A percentile compares a stretch with the other conserved stretches of the same genome.
Evolutionary conservation across 92 coral and sea anemone genomes (phyloP).

Genomic region (Bergia puertoricense): DNA sequence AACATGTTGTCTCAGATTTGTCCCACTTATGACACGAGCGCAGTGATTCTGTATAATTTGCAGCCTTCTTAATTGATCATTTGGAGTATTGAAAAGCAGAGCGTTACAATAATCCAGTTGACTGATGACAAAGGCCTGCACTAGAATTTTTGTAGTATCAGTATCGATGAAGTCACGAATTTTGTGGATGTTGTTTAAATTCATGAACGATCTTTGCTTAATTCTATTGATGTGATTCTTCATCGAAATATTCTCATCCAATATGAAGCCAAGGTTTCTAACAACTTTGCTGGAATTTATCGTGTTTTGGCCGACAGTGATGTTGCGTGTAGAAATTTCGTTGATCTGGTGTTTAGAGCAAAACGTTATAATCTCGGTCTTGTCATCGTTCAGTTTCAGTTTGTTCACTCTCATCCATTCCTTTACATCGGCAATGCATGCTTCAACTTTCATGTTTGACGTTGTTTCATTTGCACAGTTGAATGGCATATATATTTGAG

Average conservation of each 20-base stretch:
- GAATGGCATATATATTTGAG: not conserved
- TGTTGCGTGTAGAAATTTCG: not conserved
- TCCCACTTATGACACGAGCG: slow-evolving; percentile 12
- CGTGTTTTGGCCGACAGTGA: not conserved
- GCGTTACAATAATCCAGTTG: slow-evolving; percentile 32
- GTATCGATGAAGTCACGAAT: slow-evolving; percentile 6
- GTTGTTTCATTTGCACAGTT: not conserved
- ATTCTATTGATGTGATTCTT: not conserved
- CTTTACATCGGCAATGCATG: not conserved
- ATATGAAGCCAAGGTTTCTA: not conserved
- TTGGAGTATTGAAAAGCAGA: slow-evolving; percentile 35
- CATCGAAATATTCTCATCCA: not conserved
- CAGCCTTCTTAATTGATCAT: slow-evolving; percentile 22
- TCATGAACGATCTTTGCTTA: not conserved
- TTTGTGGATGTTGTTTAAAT: not conserved
- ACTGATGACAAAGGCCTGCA: slow-evolving; percentile 19
- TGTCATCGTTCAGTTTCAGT: not conserved
- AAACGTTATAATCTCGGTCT: not conserved
- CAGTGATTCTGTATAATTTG: slow-evolving; percentile 20
- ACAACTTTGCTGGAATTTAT: not conserved
- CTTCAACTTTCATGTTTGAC: not conserved
- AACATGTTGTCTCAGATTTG: not conserved
- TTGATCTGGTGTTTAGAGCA: not conserved
- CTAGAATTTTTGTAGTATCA: slow-evolving; percentile 17
- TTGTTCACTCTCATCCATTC: not conserved